Conservation (phyloP, 2,797 vertebrate genomes). For the Platalea minor region DNA sequence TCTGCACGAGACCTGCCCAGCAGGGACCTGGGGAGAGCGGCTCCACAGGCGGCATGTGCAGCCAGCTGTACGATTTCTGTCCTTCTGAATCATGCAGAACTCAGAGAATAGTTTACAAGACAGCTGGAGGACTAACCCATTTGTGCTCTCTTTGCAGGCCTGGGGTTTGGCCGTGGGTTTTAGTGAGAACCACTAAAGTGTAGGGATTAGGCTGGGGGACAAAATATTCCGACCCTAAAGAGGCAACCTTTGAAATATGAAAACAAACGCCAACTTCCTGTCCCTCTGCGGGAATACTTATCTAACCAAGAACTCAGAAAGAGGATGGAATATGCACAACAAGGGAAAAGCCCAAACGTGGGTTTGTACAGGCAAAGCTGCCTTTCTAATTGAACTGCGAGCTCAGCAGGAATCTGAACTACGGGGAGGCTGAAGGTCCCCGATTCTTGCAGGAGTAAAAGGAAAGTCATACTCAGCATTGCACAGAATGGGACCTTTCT, state of each 20-base stretch:
- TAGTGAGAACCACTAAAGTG: not conserved
- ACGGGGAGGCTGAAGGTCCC: not conserved
- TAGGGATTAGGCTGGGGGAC: not conserved
- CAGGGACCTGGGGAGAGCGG: not conserved
- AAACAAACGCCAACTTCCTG: not conserved
- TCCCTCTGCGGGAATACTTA: not conserved
- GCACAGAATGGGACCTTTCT: not conserved
- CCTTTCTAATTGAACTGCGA: not conserved
- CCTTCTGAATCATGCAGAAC: not conserved
- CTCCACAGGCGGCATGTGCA: not conserved
- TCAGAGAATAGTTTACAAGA: not conserved
- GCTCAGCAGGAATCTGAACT: not conserved
- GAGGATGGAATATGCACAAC: not conserved
- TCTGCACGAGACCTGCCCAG: not conserved
- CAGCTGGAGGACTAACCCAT: not conserved
- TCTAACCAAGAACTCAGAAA: not conserved
- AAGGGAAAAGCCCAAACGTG: not conserved
- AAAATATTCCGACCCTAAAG: not conserved
- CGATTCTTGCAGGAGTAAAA: not conserved
- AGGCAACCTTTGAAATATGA: not conserved
- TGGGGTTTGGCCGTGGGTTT: not conserved
- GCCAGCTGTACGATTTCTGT: not conserved
- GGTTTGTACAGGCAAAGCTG: not conserved
- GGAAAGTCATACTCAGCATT: not conserved
- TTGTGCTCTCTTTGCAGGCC: not conserved